These are phyloP conservation scores for Hipposideros larvatus DNA, from an alignment of 2,797 vertebrate genomes.

Conservation along the genomic window DNA sequence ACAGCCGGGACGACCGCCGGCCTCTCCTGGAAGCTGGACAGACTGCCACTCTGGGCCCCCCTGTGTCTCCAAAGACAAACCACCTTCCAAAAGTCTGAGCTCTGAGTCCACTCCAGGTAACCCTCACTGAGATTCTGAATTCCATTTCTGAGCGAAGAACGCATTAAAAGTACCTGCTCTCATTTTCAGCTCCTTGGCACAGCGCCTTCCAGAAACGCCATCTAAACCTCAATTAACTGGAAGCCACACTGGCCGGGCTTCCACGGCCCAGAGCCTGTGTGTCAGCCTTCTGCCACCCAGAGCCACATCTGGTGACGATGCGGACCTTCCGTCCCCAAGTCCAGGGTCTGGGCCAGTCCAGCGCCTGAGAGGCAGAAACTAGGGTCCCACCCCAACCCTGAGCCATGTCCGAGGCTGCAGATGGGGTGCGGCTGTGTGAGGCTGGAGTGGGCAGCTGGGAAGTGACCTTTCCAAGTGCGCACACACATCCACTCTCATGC, in stretches of 20 bases:
- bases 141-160: not conserved
- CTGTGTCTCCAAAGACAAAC: not conserved
- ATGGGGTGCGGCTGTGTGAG: accelerated
- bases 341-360: accelerated
- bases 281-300: accelerated
- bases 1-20: accelerated
- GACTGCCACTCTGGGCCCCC: not conserved
- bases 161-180: not conserved
- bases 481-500: accelerated
- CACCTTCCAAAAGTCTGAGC: accelerated
- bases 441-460: accelerated
- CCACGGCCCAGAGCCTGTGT: accelerated
- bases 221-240: accelerated
- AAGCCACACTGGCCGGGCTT: accelerated
- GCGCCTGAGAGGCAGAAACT: not conserved
- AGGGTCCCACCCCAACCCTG: not conserved
- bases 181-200: accelerated
- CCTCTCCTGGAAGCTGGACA: not conserved
- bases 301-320: accelerated
- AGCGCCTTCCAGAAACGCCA: not conserved
- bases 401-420: not conserved
- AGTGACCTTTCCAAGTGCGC: accelerated
- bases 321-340: too few relatives aligned
- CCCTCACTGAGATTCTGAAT: accelerated
- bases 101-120: accelerated